Evolutionary conservation across 2,797 vertebrate genomes (phyloP).

Genomic region (Ctenopoma kingsleyae): DNA sequence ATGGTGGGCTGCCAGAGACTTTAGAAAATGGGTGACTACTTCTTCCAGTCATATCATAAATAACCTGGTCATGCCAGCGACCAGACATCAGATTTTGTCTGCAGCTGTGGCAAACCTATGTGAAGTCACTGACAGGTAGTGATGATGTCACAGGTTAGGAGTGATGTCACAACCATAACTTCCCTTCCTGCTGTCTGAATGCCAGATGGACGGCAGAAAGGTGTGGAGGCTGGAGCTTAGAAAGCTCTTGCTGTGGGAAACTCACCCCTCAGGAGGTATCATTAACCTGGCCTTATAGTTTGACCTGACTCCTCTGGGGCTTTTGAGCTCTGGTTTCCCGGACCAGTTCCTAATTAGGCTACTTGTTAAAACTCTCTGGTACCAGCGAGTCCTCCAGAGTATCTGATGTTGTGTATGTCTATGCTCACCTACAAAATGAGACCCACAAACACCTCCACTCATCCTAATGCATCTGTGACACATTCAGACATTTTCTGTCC

Average conservation of each 20-base stretch:
- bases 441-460: constrained; percentile 73
- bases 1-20: constrained; percentile 67
- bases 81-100: constrained; percentile 79
- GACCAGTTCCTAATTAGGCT: constrained; percentile 81
- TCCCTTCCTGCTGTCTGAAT: constrained; percentile 73
- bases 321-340: constrained; percentile 67
- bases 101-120: constrained; percentile 76
- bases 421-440: constrained; percentile 57
- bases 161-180: constrained; percentile 88
- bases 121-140: constrained; percentile 78
- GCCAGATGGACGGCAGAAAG: constrained; percentile 83
- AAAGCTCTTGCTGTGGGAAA: constrained; percentile 75
- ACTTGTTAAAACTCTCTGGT: constrained; percentile 79
- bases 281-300: constrained; percentile 86
- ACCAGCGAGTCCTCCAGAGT: constrained; percentile 65
- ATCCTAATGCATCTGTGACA: constrained; percentile 73
- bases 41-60: constrained; percentile 77
- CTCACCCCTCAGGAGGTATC: constrained; percentile 85
- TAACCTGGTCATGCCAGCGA: constrained; percentile 74
- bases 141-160: constrained; percentile 83
- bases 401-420: constrained; percentile 63
- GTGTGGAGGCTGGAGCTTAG: constrained; percentile 80
- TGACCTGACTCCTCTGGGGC: constrained; percentile 71
- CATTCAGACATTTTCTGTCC: constrained; percentile 61
- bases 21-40: constrained; percentile 77